Evolutionary conservation across 2,113 vertebrate species (phyloP).

Genomic region (Danio rerio): GRCz12tu NC_133178.1:55520501-55521000

Average conservation of each 20-base stretch:
- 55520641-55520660: constrained; percentile 76
- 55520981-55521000: too few relatives aligned
- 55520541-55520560: constrained; percentile 74
- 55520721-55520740: constrained; percentile 35
- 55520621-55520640: constrained; percentile 76
- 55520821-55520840: neutral
- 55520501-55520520: constrained; percentile 52
- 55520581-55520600: constrained; percentile 82
- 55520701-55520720: constrained; percentile 38
- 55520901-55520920: too few relatives aligned
- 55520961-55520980: too few relatives aligned
- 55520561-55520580: constrained; percentile 74
- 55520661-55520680: constrained; percentile 72
- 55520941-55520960: too few relatives aligned
- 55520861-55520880: too few relatives aligned
- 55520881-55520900: too few relatives aligned
- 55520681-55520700: constrained; percentile 37
- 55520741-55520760: constrained; percentile 33
- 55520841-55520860: neutral
- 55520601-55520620: constrained; percentile 86
- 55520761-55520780: neutral
- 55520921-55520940: too few relatives aligned
- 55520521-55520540: constrained; percentile 62
- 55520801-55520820: neutral
- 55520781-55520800: neutral